Evolutionary conservation across 2,113 vertebrate species (phyloP).

Genomic region (Phalacrocorax carbo): DNA sequence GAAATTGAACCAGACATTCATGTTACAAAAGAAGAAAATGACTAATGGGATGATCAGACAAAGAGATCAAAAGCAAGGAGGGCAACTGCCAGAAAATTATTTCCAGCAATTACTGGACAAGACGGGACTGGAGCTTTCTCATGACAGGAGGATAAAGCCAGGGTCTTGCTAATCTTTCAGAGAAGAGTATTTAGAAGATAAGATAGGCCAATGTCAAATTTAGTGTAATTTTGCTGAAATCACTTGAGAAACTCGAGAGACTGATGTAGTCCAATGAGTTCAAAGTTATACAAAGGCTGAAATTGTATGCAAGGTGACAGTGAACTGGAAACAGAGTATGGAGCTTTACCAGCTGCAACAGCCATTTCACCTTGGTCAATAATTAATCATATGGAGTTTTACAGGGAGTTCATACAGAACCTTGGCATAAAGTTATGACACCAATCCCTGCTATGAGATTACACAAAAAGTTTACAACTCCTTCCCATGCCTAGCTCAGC

Average conservation of each 20-base stretch:
- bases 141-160: not conserved
- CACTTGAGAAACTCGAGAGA: not conserved
- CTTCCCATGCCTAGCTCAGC: not conserved
- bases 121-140: not conserved
- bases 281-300: not conserved
- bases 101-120: not conserved
- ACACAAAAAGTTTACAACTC: not conserved
- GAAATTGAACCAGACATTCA: constrained; percentile 4
- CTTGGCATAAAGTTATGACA: fast-evolving
- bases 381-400: not conserved
- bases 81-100: not conserved
- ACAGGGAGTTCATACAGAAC: fast-evolving
- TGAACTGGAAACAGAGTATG: not conserved
- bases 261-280: not conserved
- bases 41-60: constrained; percentile 13
- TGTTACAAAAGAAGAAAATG: not conserved
- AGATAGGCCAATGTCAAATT: not conserved
- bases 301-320: not conserved
- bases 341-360: not conserved
- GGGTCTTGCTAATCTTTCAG: not conserved
- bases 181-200: not conserved
- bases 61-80: constrained; percentile 22
- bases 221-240: not conserved
- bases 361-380: not conserved
- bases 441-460: not conserved